A percentile compares a stretch with the other conserved stretches of the same genome.
These are phyloP conservation scores for Ochropleura leucogaster DNA, from an alignment of 2,888 invertebrate species.

Conservation along the genomic window DNA sequence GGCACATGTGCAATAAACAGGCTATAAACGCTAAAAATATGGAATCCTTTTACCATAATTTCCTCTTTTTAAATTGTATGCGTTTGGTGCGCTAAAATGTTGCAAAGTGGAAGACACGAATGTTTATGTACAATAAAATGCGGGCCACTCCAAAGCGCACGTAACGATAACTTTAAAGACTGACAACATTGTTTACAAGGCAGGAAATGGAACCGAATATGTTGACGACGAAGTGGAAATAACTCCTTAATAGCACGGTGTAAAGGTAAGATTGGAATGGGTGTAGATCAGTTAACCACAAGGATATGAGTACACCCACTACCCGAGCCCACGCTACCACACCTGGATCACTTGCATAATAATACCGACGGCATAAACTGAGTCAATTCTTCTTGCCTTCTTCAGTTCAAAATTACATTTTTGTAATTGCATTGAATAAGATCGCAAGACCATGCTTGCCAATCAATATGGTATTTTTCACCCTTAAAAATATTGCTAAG, in stretches of 20 bases:
- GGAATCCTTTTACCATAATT: constrained; percentile 72
- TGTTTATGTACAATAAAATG: constrained; percentile 54
- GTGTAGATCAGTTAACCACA: constrained; percentile 52
- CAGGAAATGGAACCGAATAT: constrained; percentile 31
- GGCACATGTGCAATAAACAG: constrained; percentile 73
- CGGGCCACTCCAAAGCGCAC: constrained; percentile 32
- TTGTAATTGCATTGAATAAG: not conserved
- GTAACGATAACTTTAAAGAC: constrained; percentile 38
- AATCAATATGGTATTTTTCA: not conserved
- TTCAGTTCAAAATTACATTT: constrained; percentile 18
- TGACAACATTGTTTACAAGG: constrained; percentile 35
- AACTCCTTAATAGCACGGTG: constrained; percentile 38
- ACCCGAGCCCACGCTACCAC: constrained; percentile 60
- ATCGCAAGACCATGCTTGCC: not conserved
- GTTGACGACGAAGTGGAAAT: constrained; percentile 30
- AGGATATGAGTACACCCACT: constrained; percentile 65
- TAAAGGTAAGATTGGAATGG: constrained; percentile 46
- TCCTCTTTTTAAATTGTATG: constrained; percentile 68
- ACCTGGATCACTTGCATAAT: constrained; percentile 60
- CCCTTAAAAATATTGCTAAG: not conserved
- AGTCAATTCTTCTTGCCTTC: constrained; percentile 29
- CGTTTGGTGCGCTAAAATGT: constrained; percentile 61
- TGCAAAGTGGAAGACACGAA: constrained; percentile 48
- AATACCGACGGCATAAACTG: constrained; percentile 38
- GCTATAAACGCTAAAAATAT: constrained; percentile 73